A percentile compares a stretch with the other conserved stretches of the same genome.
These are phyloP conservation scores for Hyposmocoma kahamanoa DNA, from an alignment of 1,140 invertebrate genomes.

Conservation along the genomic window DNA sequence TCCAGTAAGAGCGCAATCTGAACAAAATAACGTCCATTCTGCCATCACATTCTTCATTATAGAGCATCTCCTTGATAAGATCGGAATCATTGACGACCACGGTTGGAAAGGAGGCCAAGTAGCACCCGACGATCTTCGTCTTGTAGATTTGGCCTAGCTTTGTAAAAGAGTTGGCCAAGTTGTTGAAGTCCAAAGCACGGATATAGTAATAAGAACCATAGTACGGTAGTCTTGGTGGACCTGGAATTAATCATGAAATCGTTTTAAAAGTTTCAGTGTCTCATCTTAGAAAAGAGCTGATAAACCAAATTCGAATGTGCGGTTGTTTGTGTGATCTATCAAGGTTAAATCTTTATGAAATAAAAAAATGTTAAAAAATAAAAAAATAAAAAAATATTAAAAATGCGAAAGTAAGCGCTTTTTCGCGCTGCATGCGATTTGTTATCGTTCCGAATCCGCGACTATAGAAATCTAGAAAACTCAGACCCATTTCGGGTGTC, in stretches of 20 bases:
- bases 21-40: constrained; percentile 47
- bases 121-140: constrained; percentile 49
- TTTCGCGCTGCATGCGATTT: no score
- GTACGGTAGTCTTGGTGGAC: constrained; percentile 47
- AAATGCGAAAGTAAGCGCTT: no score
- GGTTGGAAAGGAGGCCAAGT: constrained; percentile 40
- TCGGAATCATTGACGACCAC: constrained; percentile 49
- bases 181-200: constrained; percentile 28
- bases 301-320: no score
- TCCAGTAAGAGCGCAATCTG: constrained; percentile 53
- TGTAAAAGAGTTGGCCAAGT: constrained; percentile 31
- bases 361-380: no score
- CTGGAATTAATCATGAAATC: constrained; percentile 24
- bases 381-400: no score
- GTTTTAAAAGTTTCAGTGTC: no score
- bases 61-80: constrained; percentile 50
- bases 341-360: no score
- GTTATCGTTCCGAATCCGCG: no score
- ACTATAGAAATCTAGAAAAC: no score
- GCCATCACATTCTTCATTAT: constrained; percentile 57
- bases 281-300: no score
- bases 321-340: no score
- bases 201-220: constrained; percentile 55
- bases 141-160: constrained; percentile 44
- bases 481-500: no score